Evolutionary conservation across 2,888 invertebrate genomes (phyloP), one percentile per base, ranked within the genome.

Genomic region (Dione vanillae): DNA sequence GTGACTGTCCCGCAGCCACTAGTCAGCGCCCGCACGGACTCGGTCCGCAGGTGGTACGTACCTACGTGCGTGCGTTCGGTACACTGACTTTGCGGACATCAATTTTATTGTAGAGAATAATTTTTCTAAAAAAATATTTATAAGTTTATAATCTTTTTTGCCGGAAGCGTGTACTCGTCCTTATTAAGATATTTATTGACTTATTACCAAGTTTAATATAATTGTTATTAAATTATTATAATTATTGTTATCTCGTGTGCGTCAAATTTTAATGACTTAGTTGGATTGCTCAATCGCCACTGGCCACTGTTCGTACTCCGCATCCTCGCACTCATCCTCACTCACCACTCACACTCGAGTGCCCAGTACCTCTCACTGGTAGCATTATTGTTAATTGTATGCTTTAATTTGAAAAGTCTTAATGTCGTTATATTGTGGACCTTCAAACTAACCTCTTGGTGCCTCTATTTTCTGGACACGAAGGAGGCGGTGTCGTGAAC

Each of bases 201-300:
- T 61, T 61, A 61, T 61, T 45, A 16, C 20, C 45, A 61, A 61
- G n/a, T 61, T 27, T 61, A 61, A 27, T 45, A 61, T 45, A 16
- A 61, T 61, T 61, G 61, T 61, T 61, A 61, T 61, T 45, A 16
- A 45, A 61, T 61, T 59, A 61, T 61, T 43, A 45, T 61, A 43
- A 61, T 61, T 61, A 27, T 45, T 61, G 61, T 61, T 61, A 61
- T 61, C 35, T 45, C 45, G 61, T 61, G 61, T 45, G 43, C 45
- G 61, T 61, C 43, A 7, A 45, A 45, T 45, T 61, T 45, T 61
- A 35, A 61, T 45, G 45, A 61, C n/a, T 43, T 61, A 61, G 61
- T 61, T 61, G 45, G 45, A 61, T 61, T 61, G 61, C 61, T 61
- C 61, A 61, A 61, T 61, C 35, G 45, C 45, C 45, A 27, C 43